These are phyloP conservation scores for Chaetodon trifascialis DNA, from an alignment of 2,113 vertebrate genomes.

Conservation along the genomic window DNA sequence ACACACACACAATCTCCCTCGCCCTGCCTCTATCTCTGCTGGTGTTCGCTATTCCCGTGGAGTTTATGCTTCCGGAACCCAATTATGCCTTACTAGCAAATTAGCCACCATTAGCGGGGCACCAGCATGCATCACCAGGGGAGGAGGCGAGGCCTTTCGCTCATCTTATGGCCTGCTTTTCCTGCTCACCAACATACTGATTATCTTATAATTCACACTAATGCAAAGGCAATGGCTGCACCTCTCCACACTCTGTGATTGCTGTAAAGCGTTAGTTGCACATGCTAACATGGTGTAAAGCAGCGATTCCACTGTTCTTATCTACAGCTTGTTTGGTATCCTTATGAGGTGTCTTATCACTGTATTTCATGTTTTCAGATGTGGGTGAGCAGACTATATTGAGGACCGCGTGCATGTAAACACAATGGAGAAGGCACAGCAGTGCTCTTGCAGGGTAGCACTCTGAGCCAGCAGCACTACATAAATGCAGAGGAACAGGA, in stretches of 20 bases:
- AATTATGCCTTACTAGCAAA: constrained; percentile 82
- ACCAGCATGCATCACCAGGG: constrained; percentile 71
- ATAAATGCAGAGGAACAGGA: neutral
- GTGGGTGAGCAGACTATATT: neutral
- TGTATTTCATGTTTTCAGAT: constrained; percentile 1
- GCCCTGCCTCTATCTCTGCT: constrained; percentile 48
- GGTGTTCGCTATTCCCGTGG: constrained; percentile 68
- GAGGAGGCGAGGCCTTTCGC: constrained; percentile 63
- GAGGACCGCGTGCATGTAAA: neutral
- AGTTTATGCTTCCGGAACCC: constrained; percentile 73
- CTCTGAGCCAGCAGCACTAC: neutral
- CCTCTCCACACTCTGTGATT: constrained; percentile 9
- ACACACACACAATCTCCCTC: constrained; percentile 13
- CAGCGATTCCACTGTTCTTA: neutral
- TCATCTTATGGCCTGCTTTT: constrained; percentile 63
- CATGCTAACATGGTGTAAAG: neutral
- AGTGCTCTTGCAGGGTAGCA: neutral
- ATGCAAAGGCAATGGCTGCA: constrained; percentile 59
- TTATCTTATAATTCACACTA: constrained; percentile 74
- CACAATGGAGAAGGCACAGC: neutral
- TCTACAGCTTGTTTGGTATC: constrained; percentile 6
- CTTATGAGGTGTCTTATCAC: neutral
- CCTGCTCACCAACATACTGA: constrained; percentile 75
- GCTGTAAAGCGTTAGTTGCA: constrained; percentile 12
- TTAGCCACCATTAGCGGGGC: constrained; percentile 79